Base-by-base conservation (phyloP, 2,888 invertebrate genomes). In the Agrilus cyanescens region DNA sequence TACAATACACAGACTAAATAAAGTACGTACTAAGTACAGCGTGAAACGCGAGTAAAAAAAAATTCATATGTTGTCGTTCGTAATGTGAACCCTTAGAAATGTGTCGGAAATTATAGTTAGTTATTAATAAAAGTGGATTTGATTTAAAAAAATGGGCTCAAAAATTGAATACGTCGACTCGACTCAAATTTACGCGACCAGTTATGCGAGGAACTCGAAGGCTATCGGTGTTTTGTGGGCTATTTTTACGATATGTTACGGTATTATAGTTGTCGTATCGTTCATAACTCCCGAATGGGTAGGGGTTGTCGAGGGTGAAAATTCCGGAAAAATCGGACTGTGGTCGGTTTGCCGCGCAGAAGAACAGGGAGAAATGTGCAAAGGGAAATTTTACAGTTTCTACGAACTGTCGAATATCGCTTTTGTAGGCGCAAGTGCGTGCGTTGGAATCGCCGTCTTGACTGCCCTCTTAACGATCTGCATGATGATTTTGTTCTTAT, bases 181-280 rank as follows among this genome's bases (percentile, higher is more conserved):
- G 55, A 82, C 86, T 54, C 89, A 90, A 69, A 78, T 89, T 65
- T 87, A 89, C 70, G 88, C 88, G 50, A 86, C 89, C 47, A 88
- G 86, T 70, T 90, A 90, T 65, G 86, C 88, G 53, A 78, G 89
- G 55, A 89, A 90, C 72, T 88, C 88, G 53, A 89, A 88, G 72
- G 95, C 95, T 38, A 90, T 97, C 50, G 94, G 93, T 40, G 94
- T 96, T 47, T 75, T 96, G 53, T 97, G 97, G 97, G 95, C 88
- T 49, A 88, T 97, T 62, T 95, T 97, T 69, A 90, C 93, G 53
- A 87, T 96, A 62, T 95, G 95, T 70, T 95, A 91, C 67, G 90
- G 91, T 50, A 93, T 97, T 60, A 91, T 98, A 60, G 85, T 86
- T 58, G 89, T 95, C 20, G 91, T 97, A 29, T 88, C 93, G 4